These are phyloP conservation scores for Cathartes aura DNA, from an alignment of 2,113 vertebrate genomes.

Conservation along the genomic window DNA sequence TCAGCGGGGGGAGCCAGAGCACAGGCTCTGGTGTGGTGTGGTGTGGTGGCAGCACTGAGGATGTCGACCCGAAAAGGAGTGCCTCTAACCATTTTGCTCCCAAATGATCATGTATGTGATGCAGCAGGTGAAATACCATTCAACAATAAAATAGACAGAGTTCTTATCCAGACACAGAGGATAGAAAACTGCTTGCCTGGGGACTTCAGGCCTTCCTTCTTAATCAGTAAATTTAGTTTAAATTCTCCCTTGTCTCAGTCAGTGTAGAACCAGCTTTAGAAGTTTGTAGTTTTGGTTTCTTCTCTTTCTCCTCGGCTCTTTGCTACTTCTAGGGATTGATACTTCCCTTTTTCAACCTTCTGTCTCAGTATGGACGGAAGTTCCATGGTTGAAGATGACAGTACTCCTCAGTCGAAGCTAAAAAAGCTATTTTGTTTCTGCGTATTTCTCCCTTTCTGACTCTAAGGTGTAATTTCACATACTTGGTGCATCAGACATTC, in stretches of 20 bases:
- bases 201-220: not conserved
- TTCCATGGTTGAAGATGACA: not conserved
- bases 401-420: not conserved
- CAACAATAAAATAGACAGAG: no score
- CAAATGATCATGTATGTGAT: accelerated
- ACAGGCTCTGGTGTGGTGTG: not conserved
- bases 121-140: not conserved
- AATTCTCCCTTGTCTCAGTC: not conserved
- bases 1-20: not conserved
- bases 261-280: not conserved
- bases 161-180: accelerated
- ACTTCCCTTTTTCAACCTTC: not conserved
- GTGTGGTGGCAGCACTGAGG: not conserved
- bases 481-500: not conserved
- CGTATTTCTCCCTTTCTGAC: not conserved
- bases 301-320: not conserved
- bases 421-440: not conserved
- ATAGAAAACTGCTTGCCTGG: not conserved
- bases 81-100: not conserved
- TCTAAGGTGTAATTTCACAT: not conserved
- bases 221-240: not conserved
- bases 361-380: not conserved
- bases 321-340: not conserved
- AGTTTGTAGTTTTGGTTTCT: not conserved
- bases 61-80: not conserved